Base-by-base conservation (phyloP, 2,888 invertebrate genomes). In the Spialia ferax region DNA sequence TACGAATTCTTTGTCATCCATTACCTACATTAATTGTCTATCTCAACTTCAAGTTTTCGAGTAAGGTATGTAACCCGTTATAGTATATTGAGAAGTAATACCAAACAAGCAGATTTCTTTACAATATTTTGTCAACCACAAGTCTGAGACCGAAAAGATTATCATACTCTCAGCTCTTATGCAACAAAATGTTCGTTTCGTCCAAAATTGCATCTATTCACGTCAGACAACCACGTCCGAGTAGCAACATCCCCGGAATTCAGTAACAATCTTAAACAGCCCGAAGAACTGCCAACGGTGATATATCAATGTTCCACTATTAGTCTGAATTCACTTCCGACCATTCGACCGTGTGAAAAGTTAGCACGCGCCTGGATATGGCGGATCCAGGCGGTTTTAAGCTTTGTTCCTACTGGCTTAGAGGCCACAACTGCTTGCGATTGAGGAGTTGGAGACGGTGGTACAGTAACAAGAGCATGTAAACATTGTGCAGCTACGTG, bases 401-500 rank as follows among this genome's bases (percentile, higher is more conserved):
- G 3, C 54, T 56, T 57, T 64, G 18, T 64, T 50, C 18, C 2
- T 15, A 11, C n/a, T 3, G 57, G 1, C 50, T 15, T 64, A 64
- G 15, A 50, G 56, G 11, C 50, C 13, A 64, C 50, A 23, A 35
- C 32, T n/a, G 62, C 54, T 32, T 54, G 62, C 15, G 20, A n/a
- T 29, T 13, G 50, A 15, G 15, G 42, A 35, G 35, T 38, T 54
- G 54, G n/a, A 29, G 23, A 15, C 23, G 10, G 15, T 35, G 56
- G 32, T 10, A 35, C 32, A 5, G 56, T 32, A 56, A 61, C 42
- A 64, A 63, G 63, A 68, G 50, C 68, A 32, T 57, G 69, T 68
- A 70, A 68, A 70, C 70, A 70, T 45, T 42, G 26, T 15, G 42
- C 57, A 38, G 20, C 64, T 70, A 70, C 70, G 68, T 70, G 70